These are phyloP conservation scores for Anorthoa munda DNA, from an alignment of 2,888 invertebrate genomes.

Conservation along the genomic window DNA sequence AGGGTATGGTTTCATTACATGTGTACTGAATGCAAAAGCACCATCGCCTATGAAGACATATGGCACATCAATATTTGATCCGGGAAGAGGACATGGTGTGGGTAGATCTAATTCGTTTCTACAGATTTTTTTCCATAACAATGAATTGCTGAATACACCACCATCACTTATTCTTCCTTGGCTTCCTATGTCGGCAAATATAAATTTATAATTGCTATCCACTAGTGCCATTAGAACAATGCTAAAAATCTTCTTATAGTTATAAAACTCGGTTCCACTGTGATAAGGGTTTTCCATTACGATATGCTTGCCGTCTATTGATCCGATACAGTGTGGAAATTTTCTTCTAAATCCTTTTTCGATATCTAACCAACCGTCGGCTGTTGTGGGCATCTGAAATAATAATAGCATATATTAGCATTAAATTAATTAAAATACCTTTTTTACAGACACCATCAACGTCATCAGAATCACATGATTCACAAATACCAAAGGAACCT, in stretches of 20 bases:
- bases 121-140: not conserved
- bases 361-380: slow-evolving; percentile 39
- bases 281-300: slow-evolving; percentile 60
- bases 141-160: not conserved
- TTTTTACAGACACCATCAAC: slow-evolving; percentile 56
- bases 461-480: slow-evolving; percentile 57
- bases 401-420: slow-evolving; percentile 40
- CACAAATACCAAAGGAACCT: slow-evolving; percentile 52
- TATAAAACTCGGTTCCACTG: slow-evolving; percentile 57
- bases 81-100: not conserved
- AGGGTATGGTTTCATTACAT: not conserved
- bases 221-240: slow-evolving; percentile 70
- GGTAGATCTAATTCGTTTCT: not conserved
- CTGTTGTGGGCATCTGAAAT: slow-evolving; percentile 39
- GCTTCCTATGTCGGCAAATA: slow-evolving; percentile 64
- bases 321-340: slow-evolving; percentile 59
- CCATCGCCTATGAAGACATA: not conserved
- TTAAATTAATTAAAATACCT: slow-evolving; percentile 52
- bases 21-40: not conserved
- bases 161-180: slow-evolving; percentile 47
- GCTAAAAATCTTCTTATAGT: slow-evolving; percentile 65
- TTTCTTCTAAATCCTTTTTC: slow-evolving; percentile 49
- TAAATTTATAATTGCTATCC: slow-evolving; percentile 69
- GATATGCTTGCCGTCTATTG: slow-evolving; percentile 69
- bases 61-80: not conserved